These are phyloP conservation scores for Ivindomyrus marchei DNA, from an alignment of 2,113 vertebrate species.

Conservation along the genomic window DNA sequence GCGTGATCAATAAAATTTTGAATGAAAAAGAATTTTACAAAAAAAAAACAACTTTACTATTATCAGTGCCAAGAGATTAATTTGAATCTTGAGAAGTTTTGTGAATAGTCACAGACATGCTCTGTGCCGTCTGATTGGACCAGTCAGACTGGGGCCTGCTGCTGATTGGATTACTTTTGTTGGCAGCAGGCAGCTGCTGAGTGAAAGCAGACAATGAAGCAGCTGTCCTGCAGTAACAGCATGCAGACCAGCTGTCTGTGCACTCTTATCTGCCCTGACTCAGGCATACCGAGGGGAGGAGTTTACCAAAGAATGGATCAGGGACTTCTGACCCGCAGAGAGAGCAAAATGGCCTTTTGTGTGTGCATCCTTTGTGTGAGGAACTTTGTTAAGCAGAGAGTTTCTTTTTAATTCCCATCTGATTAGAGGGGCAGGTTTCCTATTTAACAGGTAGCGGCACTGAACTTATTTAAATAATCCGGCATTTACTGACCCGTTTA, in stretches of 20 bases:
- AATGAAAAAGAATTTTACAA: not conserved
- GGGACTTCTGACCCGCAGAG: constrained; percentile 92
- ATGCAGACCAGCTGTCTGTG: constrained; percentile 94
- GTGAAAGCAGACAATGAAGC: constrained; percentile 95
- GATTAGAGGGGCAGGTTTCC: constrained; percentile 58
- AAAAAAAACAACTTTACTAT: constrained; percentile 23
- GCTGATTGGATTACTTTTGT: constrained; percentile 88
- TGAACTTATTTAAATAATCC: constrained; percentile 39
- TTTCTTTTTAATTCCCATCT: constrained; percentile 51
- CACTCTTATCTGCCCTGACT: constrained; percentile 96
- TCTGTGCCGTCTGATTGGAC: constrained; percentile 70
- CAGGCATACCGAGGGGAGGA: constrained; percentile 87
- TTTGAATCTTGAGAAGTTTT: constrained; percentile 78
- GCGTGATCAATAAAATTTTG: not conserved
- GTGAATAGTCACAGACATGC: constrained; percentile 89
- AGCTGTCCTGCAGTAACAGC: constrained; percentile 96
- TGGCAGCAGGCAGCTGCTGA: constrained; percentile 79
- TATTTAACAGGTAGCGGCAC: constrained; percentile 46
- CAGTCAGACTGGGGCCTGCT: constrained; percentile 48
- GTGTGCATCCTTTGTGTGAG: constrained; percentile 70
- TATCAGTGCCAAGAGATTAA: constrained; percentile 65
- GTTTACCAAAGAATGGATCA: constrained; percentile 76
- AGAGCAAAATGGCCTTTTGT: constrained; percentile 69
- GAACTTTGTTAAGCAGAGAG: constrained; percentile 74
- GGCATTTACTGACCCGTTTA: constrained; percentile 36